phyloP scores from a whole-genome alignment of 2,113 vertebrate species.

The Tragelaphus strepsiceros region DNA sequence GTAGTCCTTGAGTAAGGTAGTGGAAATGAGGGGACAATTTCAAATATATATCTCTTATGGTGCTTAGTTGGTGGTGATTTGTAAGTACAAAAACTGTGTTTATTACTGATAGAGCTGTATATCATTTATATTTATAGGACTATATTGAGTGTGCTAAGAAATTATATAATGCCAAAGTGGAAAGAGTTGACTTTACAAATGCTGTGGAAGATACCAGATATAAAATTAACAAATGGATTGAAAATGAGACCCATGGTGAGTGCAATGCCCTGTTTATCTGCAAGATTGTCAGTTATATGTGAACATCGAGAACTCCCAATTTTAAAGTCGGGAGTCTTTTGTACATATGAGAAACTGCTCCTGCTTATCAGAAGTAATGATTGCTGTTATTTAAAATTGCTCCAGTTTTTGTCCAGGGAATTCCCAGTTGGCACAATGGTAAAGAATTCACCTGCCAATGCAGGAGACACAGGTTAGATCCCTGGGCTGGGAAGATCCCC shows the following conservation, averaged over 20 bases:
- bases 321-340: background rate
- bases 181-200: conserved; percentile 71
- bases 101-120: conserved; percentile 49
- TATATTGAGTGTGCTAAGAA: conserved; percentile 53
- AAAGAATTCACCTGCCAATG: background rate
- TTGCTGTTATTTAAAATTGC: background rate
- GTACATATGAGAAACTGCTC: background rate
- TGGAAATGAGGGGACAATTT: background rate
- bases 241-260: conserved; percentile 69
- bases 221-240: conserved; percentile 72
- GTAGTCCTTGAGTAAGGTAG: background rate
- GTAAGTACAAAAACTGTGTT: background rate
- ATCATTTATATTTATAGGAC: conserved; percentile 47
- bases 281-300: background rate
- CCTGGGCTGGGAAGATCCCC: background rate
- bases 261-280: background rate
- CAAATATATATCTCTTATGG: background rate
- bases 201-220: conserved; percentile 48
- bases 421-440: background rate
- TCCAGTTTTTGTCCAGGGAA: background rate
- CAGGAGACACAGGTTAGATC: background rate
- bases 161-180: conserved; percentile 68
- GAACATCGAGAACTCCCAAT: background rate
- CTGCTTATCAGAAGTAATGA: background rate
- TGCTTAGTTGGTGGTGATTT: background rate